These are phyloP conservation scores for Timema cristinae DNA, from an alignment of 2,888 invertebrate genomes.

Conservation along the genomic window DNA sequence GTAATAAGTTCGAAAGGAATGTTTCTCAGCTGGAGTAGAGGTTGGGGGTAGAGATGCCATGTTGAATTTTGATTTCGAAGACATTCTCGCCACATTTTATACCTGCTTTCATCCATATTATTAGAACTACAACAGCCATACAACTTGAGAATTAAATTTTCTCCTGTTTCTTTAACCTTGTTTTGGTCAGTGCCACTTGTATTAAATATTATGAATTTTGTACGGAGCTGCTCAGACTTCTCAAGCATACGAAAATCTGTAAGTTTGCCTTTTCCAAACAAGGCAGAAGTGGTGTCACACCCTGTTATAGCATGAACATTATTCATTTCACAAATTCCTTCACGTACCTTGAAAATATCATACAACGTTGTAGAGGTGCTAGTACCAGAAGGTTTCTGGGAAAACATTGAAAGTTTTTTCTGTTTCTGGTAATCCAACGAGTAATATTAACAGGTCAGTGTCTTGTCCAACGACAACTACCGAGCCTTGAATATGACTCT, in stretches of 20 bases:
- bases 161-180: slow-evolving; percentile 3
- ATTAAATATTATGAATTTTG: not conserved
- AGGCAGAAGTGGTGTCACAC: not conserved
- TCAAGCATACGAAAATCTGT: not conserved
- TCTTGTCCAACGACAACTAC: no score
- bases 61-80: slow-evolving; percentile 7
- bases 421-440: no score
- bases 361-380: no score
- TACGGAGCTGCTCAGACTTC: not conserved
- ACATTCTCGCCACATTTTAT: not conserved
- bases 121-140: not conserved
- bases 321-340: no score
- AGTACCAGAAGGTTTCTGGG: no score
- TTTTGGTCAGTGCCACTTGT: not conserved
- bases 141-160: not conserved
- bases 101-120: not conserved
- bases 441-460: no score
- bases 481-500: no score
- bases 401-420: no score
- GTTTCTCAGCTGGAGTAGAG: not conserved
- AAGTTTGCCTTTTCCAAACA: not conserved
- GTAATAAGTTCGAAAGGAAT: not conserved
- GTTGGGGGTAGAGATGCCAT: not conserved
- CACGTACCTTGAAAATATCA: no score
- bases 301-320: no score